Conservation (phyloP, 2,113 vertebrate genomes). For the Carlito syrichta region DNA sequence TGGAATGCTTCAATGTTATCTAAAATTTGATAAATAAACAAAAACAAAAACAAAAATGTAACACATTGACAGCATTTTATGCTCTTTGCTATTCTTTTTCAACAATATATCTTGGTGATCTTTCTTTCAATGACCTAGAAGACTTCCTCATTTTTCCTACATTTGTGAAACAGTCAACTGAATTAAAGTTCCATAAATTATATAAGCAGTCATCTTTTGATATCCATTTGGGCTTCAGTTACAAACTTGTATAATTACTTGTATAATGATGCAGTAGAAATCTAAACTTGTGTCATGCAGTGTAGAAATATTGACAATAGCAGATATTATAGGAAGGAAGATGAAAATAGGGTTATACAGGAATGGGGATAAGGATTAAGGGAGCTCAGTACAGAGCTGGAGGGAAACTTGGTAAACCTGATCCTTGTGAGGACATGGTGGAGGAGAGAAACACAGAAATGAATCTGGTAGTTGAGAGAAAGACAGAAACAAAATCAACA, state of each 20-base stretch:
- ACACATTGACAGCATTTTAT: too few species aligned
- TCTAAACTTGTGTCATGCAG: background rate
- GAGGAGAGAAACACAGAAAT: background rate
- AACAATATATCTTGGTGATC: too few species aligned
- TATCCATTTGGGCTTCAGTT: background rate
- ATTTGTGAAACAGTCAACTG: background rate
- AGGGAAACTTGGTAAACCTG: background rate
- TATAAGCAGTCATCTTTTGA: background rate
- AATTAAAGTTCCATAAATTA: background rate
- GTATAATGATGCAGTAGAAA: background rate
- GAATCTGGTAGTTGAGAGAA: background rate
- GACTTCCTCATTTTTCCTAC: background rate
- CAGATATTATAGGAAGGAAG: background rate
- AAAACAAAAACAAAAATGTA: too few species aligned
- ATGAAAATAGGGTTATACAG: background rate
- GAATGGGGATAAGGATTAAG: background rate
- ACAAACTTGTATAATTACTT: background rate
- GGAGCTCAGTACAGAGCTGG: background rate
- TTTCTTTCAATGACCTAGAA: background rate
- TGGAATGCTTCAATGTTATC: too few species aligned
- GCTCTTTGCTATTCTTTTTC: too few species aligned
- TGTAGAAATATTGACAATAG: background rate
- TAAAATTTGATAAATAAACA: too few species aligned
- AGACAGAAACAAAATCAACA: background rate
- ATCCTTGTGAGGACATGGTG: background rate